Evolutionary conservation across 2,888 invertebrate species (phyloP).

Genomic region (Pandemis corylana): DNA sequence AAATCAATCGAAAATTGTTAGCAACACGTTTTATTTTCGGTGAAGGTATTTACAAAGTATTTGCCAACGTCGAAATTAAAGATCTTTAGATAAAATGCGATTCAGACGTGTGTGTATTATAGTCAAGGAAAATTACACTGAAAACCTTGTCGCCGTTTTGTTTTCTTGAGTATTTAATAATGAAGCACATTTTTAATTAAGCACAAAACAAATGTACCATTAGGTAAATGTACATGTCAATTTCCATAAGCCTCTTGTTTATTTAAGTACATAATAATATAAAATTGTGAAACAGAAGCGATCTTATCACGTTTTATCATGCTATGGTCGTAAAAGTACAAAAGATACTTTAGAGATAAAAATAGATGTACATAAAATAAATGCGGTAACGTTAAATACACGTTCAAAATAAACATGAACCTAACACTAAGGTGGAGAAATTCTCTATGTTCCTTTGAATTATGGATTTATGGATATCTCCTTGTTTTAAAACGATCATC

Average conservation of each 20-base stretch:
- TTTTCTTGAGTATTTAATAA: too few species aligned
- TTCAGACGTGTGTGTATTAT: not conserved
- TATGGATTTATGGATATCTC: too few species aligned
- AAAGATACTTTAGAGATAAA: constrained; percentile 7
- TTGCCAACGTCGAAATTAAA: constrained; percentile 10
- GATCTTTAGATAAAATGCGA: not conserved
- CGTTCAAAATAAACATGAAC: not conserved
- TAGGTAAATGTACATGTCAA: not conserved
- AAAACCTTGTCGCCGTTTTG: not conserved
- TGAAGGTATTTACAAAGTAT: not conserved
- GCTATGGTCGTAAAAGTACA: not conserved
- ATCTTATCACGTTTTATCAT: constrained; percentile 4
- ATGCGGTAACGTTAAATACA: not conserved
- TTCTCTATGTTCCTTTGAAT: too few species aligned
- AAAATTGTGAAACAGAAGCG: not conserved
- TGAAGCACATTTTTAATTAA: too few species aligned
- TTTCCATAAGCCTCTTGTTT: not conserved
- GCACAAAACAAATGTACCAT: too few species aligned
- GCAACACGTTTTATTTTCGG: constrained; percentile 2
- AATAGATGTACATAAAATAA: not conserved
- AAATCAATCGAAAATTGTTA: not conserved
- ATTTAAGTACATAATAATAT: not conserved
- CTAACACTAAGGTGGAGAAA: not conserved
- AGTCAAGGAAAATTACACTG: not conserved
- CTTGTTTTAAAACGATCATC: too few species aligned